Conservation (phyloP, 2,797 vertebrate species). For the Psittacula echo region DNA sequence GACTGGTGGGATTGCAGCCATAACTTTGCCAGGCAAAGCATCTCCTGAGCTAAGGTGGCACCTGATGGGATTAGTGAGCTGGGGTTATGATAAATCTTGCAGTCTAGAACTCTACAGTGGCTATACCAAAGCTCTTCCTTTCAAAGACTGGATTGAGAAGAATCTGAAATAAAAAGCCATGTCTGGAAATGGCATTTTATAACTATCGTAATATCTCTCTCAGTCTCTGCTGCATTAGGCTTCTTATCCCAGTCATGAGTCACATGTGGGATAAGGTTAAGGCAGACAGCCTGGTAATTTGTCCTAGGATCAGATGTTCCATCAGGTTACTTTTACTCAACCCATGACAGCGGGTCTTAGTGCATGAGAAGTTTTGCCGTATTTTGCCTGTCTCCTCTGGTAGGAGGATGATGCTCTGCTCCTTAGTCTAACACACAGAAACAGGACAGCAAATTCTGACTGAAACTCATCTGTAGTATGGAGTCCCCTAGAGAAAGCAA, state of each 20-base stretch:
- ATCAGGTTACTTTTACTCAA: slow-evolving; percentile 4
- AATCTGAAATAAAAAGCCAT: slow-evolving; percentile 87
- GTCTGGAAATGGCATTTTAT: slow-evolving; percentile 12
- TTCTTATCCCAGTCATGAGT: slow-evolving; percentile 45
- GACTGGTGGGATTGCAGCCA: slow-evolving; percentile 90
- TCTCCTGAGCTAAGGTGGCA: slow-evolving; percentile 84
- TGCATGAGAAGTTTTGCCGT: slow-evolving; percentile 6
- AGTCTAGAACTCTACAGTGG: slow-evolving; percentile 91
- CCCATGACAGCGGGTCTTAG: not conserved
- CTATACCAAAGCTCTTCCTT: slow-evolving; percentile 89
- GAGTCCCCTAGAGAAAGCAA: not conserved
- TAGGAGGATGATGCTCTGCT: slow-evolving; percentile 26
- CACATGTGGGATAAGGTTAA: slow-evolving; percentile 12
- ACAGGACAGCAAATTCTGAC: not conserved
- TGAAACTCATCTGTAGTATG: slow-evolving; percentile 4
- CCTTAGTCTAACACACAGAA: not conserved
- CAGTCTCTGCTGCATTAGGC: slow-evolving; percentile 44
- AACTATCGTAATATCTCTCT: slow-evolving; percentile 26
- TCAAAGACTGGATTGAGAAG: slow-evolving; percentile 95
- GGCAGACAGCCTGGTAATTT: slow-evolving; percentile 21
- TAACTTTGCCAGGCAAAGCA: slow-evolving; percentile 77
- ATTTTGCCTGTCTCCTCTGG: slow-evolving; percentile 45
- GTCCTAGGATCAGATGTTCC: not conserved
- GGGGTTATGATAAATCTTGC: slow-evolving; percentile 93
- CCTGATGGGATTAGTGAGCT: slow-evolving; percentile 94